Base-by-base conservation (phyloP, 2,888 invertebrate genomes). In the Pyrgus malvae region DNA sequence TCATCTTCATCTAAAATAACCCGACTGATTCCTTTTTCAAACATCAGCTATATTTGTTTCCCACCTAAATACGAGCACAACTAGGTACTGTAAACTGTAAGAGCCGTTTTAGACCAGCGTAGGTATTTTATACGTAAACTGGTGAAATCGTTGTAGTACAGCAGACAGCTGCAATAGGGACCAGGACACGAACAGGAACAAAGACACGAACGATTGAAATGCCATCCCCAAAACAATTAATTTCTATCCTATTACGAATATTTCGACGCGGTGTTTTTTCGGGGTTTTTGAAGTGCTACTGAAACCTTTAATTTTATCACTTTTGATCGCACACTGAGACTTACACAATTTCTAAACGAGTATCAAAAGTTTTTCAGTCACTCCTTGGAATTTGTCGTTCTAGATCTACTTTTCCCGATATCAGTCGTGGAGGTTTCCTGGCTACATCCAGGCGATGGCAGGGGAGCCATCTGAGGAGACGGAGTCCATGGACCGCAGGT, bases 361-460 rank as follows among this genome's bases (percentile, higher is more conserved):
- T 35, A 35, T 14, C 33, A 35, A 35, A 35, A 35, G 16, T 8
- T 33, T 14, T 33, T 35, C 33, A 35, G 33, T 35, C 33, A 35
- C 33, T 35, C 33, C 11, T 35, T n/a, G 29, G 29, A 21, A 21
- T 21, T 21, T 29, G 5, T 33, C 11, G 33, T 12, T 11, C 12
- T 12, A 0, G 4, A 5, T 12, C 33, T 6, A 3, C 12, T 3
- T 33, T 3, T 44, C 11, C n/a, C 21, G 33, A 6, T 12, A 14
- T 19, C 21, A 19, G 21, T 31, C 17, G 38, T 27, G 37, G 23
- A 35, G 0, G 37, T 31, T 21, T 37, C 12, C 40, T 48, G 64
- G 60, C 70, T 86, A 90, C 85, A 87, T 89, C 89, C 90, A 90
- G 54, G 89, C 89, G 65, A 84, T 75, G 64, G 86, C 78, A 8